A percentile compares a stretch with the other conserved stretches of the same genome.
These are phyloP conservation scores for Acrocephalus arundinaceus DNA, from an alignment of 2,113 vertebrate species.

Conservation along the genomic window DNA sequence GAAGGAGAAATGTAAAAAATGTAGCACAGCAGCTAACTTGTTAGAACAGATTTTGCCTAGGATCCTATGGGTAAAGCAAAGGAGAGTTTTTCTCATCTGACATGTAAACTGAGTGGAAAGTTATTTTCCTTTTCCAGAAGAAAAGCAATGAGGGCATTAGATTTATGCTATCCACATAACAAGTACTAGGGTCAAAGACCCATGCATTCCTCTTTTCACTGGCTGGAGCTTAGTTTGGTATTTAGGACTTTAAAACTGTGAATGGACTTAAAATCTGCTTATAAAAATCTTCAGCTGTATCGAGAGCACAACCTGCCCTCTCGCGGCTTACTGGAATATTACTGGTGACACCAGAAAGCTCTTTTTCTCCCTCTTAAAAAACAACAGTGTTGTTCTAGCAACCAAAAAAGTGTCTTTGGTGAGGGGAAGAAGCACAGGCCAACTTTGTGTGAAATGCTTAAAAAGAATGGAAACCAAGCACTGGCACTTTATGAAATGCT, in stretches of 20 bases:
- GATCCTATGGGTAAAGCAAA: background rate
- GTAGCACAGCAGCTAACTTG: background rate
- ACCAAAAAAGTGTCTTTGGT: background rate
- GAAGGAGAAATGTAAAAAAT: background rate
- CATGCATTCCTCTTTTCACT: background rate
- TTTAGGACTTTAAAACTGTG: background rate
- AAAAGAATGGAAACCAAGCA: background rate
- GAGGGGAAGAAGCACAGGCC: background rate
- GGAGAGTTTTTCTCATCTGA: background rate
- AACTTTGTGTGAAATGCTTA: background rate
- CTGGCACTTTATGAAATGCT: background rate
- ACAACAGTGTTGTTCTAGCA: background rate
- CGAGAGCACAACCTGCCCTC: slow-evolving; percentile 67
- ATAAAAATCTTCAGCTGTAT: background rate
- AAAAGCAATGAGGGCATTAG: background rate
- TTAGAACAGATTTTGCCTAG: background rate
- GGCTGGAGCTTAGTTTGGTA: background rate
- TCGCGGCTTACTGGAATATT: slow-evolving; percentile 56
- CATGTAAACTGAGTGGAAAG: background rate
- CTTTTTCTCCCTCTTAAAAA: background rate
- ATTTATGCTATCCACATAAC: background rate
- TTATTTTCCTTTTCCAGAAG: background rate
- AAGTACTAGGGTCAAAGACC: background rate
- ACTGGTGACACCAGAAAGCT: background rate
- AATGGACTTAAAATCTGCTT: background rate